Base-by-base conservation (phyloP, 2,888 invertebrate genomes). In the Coremacera marginata region DNA sequence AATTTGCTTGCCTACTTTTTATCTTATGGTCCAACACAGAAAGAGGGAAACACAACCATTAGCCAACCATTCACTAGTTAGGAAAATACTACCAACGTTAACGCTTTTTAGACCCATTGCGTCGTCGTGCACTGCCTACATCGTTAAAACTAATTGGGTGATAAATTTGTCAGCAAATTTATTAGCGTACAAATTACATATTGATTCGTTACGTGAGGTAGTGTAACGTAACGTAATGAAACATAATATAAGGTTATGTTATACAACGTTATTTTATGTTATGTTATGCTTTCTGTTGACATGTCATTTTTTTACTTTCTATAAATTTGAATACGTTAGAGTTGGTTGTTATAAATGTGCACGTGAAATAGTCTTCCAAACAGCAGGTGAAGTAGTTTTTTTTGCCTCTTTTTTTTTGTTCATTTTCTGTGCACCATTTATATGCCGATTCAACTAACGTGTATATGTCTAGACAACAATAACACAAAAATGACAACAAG, bases 111-210 rank as follows among this genome's bases (percentile, higher is more conserved):
- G 31, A 16, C 63, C 19, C 19, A 9, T 19, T 19, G 9, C 34
- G 19, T 27, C 63, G 11, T 19, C 8, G 34, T 11, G 27, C 19
- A n/a, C 63, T 65, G 63, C 63, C 37, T 65, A 34, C 31, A 49
- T 37, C 67, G 77, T 79, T 77, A 79, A 78, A 76, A 77, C 73
- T 80, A 80, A 78, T 80, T 80, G 80, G 73, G 80, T 80, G 80
- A 80, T 78, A 78, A 80, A 78, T 78, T 80, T 52, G 70, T 70
- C 78, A 19, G 75, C 62, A 68, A 80, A 77, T 80, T 80, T 78
- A 78, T 80, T 70, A 77, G 77, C 78, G 34, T 70, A 63, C 75
- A 73, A 78, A 76, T 77, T 71, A 75, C 70, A 63, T 77, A 78
- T 73, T 72, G 73, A 75, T 72, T 57, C 78, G 75, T 71, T 70